These are phyloP conservation scores for Phasianus colchicus DNA, from an alignment of 2,113 vertebrate species.

Conservation along the genomic window DNA sequence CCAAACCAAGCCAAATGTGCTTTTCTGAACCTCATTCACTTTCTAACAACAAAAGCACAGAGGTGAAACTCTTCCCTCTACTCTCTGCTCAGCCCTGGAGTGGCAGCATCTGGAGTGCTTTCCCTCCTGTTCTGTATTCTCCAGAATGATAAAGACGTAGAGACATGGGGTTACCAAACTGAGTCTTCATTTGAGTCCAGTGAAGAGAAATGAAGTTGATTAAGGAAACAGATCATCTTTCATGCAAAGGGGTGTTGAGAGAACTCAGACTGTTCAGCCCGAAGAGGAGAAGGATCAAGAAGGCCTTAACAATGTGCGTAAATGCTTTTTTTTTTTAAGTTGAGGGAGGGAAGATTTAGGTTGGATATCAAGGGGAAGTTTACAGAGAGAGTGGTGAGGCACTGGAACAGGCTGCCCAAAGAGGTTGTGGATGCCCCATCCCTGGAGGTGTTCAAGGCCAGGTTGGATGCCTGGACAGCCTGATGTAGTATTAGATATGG, in stretches of 20 bases:
- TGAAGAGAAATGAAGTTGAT: background rate
- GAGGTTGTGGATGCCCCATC: too few species aligned
- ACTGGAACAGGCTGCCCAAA: too few species aligned
- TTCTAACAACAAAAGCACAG: background rate
- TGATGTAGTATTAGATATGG: too few species aligned
- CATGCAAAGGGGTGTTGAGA: background rate
- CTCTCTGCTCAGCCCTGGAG: background rate
- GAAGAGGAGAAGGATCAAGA: background rate
- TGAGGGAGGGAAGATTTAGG: too few species aligned
- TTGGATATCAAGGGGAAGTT: too few species aligned
- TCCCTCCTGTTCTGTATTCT: background rate
- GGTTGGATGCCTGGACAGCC: too few species aligned
- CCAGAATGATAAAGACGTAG: background rate
- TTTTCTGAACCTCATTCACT: background rate
- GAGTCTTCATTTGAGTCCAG: background rate
- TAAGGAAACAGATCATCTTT: background rate
- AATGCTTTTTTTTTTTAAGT: background rate
- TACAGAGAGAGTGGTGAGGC: too few species aligned
- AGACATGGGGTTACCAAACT: background rate
- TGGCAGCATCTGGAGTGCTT: background rate
- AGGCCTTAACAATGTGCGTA: background rate
- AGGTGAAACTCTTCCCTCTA: background rate
- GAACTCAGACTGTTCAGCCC: background rate
- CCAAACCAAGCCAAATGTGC: background rate
- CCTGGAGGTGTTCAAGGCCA: too few species aligned